Percentiles rank a stretch among this genome's conserved stretches.
Conservation (phyloP, 2,888 invertebrate species). For the Heteropelma amictum region DNA sequence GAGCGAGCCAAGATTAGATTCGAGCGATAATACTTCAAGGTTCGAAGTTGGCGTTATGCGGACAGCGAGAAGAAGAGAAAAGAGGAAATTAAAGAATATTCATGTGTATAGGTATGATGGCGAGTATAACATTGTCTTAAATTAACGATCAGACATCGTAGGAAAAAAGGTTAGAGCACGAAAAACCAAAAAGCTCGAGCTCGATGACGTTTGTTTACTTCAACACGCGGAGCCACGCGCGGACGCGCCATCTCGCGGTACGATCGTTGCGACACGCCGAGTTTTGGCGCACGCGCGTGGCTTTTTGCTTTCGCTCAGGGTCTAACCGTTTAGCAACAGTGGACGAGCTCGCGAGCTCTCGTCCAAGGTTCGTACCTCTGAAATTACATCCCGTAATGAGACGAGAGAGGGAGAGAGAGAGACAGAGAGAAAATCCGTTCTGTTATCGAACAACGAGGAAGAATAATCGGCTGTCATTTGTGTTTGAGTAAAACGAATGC, state of each 20-base stretch:
- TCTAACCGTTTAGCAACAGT: conserved; percentile 15
- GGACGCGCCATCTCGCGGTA: not conserved
- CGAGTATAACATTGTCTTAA: conserved; percentile 53
- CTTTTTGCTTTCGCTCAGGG: not conserved
- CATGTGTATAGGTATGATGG: conserved; percentile 54
- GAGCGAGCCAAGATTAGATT: conserved; percentile 65
- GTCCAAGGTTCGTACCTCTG: conserved; percentile 14
- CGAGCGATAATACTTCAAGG: conserved; percentile 68
- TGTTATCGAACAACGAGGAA: not conserved
- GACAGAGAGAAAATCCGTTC: conserved; percentile 11
- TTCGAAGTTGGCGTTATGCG: conserved; percentile 60
- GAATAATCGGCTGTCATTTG: not conserved
- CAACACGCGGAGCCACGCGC: not conserved
- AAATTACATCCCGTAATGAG: conserved; percentile 9
- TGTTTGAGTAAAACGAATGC: not conserved
- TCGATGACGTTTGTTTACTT: not conserved
- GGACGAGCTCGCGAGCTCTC: not conserved
- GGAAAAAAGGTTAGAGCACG: not conserved
- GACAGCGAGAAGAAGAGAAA: conserved; percentile 9
- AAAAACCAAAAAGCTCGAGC: not conserved
- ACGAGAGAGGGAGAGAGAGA: no score
- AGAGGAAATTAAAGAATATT: not conserved
- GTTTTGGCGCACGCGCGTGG: not conserved
- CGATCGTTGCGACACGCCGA: not conserved
- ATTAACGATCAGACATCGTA: not conserved